Base-by-base conservation (phyloP, 2,797 vertebrate species). In the Ambastaia sidthimunki region DNA sequence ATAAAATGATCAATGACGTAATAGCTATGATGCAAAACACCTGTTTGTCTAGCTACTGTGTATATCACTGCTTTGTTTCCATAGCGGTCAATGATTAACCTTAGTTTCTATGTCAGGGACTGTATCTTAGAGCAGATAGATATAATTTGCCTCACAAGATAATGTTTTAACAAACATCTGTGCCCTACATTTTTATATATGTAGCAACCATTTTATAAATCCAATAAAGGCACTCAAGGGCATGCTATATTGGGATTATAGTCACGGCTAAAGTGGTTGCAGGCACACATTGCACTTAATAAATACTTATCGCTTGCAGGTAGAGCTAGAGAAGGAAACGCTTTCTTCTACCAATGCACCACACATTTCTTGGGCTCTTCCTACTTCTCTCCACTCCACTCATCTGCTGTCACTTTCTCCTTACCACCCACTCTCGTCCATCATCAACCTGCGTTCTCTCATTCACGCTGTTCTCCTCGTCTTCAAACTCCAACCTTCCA, bases 341-440 rank as follows among this genome's bases (percentile, higher is more conserved):
- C 18, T 21, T 70, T 70, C 41, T 70, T 77, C 25, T 66, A 55
- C 48, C 71, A 65, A 52, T 50, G 19, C 37, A 44, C 60, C 52
- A 48, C 62, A 68, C 11, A 77, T 71, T 37, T 78, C 19, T 21
- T 78, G 41, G 21, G 54, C 18, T n/a, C 59, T 48, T 76, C 63
- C 65, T 50, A 12, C 73, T n/a, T n/a, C 63, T 67, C 44, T 44
- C 12, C 52, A 74, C 15, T 74, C 80, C 52, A 31, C 54, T 71
- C 72, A 60, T 66, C 69, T 80, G 50, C 60, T 72, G 66, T 84
- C 71, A 41, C 71, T 66, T 50, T 79, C 48, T 67, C 47, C 23
- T 44, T 65, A 70, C 67, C 69, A 74, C 77, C 67, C 69, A 34
- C 54, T 82, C 70, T 74, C 31, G 62, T 75, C 77, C 66, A 48